Conservation (phyloP, 1,140 invertebrate species). For the Hypothenemus hampei region DNA sequence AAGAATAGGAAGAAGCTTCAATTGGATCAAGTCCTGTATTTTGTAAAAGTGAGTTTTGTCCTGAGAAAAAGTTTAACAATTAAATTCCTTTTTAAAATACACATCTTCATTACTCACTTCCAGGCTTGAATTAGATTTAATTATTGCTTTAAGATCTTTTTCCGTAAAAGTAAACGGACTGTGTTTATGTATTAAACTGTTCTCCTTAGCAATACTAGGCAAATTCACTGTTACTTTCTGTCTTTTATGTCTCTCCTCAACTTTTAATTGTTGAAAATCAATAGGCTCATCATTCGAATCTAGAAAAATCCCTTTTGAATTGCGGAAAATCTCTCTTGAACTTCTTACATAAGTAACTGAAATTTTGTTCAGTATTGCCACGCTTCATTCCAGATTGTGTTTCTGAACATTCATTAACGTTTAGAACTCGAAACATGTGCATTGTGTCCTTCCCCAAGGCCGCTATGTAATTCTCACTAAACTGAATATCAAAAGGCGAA, state of each 20-base stretch:
- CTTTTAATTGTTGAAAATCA: conserved; percentile 38
- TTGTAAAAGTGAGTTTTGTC: conserved; percentile 30
- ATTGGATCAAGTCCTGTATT: conserved; percentile 44
- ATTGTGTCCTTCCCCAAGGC: conserved; percentile 48
- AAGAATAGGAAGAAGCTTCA: conserved; percentile 43
- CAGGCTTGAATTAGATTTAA: conserved; percentile 40
- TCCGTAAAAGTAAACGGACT: conserved; percentile 43
- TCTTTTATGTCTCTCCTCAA: conserved; percentile 32
- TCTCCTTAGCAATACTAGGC: conserved; percentile 42
- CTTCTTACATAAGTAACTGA: conserved; percentile 30
- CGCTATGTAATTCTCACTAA: conserved; percentile 58
- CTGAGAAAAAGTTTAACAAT: conserved; percentile 8
- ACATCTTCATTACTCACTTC: conserved; percentile 34
- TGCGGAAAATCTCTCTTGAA: neutral
- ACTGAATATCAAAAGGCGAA: conserved; percentile 47
- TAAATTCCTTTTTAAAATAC: neutral
- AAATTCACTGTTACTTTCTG: conserved; percentile 40
- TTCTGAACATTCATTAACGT: conserved; percentile 3
- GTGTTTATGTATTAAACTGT: conserved; percentile 43
- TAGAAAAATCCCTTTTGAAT: conserved; percentile 16
- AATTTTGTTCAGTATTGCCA: conserved; percentile 23
- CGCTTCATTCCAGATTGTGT: conserved; percentile 15
- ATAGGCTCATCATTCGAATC: conserved; percentile 33
- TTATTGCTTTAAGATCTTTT: conserved; percentile 41
- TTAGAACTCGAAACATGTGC: conserved; percentile 45